phyloP scores from a whole-genome alignment of 2,113 vertebrate species.

The Lophura nycthemera region DNA sequence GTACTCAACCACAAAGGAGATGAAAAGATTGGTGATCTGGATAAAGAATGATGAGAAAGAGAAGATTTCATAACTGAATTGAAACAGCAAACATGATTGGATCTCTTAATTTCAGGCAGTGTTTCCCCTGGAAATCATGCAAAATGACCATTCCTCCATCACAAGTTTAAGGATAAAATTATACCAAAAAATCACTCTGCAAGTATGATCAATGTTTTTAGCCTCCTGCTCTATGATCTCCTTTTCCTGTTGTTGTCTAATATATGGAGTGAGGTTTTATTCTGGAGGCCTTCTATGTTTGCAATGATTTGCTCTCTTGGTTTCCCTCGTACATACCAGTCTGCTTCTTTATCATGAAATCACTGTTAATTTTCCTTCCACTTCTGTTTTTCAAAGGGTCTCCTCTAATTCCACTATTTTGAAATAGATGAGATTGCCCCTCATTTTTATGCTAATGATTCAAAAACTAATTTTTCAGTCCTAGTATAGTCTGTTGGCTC shows the following conservation, averaged over 20 bases:
- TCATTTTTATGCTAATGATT: background rate
- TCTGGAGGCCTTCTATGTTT: background rate
- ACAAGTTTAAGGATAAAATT: background rate
- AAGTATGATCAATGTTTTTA: background rate
- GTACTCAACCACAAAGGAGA: background rate
- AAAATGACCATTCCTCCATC: background rate
- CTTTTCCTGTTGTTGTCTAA: background rate
- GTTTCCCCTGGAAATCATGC: background rate
- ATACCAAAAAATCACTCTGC: background rate
- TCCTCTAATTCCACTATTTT: background rate
- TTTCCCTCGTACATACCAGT: background rate
- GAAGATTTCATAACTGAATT: background rate
- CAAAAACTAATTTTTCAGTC: background rate
- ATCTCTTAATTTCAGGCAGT: slow-evolving; percentile 8
- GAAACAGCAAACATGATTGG: background rate
- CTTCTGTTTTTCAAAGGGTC: background rate
- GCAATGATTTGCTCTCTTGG: background rate
- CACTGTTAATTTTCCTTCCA: slow-evolving; percentile 14
- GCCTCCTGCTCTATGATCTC: background rate
- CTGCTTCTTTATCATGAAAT: slow-evolving; percentile 11
- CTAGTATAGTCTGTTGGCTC: background rate
- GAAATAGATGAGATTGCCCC: background rate
- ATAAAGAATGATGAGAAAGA: background rate
- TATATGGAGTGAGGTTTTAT: slow-evolving; percentile 2
- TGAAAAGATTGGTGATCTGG: background rate